Conservation (phyloP, 2,113 vertebrate genomes). For the Albula goreensis region DNA sequence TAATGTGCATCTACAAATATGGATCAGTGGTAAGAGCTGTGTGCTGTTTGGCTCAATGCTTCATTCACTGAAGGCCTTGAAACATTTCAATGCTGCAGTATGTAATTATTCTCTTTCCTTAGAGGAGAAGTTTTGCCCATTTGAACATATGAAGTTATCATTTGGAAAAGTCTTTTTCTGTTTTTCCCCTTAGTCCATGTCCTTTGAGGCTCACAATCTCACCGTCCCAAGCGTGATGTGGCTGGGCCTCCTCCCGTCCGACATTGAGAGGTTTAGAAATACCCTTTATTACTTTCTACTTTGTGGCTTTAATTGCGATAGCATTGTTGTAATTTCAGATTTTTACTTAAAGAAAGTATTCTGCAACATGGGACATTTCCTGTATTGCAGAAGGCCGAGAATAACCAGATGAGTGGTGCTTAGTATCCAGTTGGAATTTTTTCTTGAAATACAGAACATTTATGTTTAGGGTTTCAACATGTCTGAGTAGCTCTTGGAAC, state of each 20-base stretch:
- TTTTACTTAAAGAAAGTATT: constrained; percentile 36
- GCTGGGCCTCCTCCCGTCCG: constrained; percentile 96
- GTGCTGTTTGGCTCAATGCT: constrained; percentile 48
- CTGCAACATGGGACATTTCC: neutral
- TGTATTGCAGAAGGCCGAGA: neutral
- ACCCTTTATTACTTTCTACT: constrained; percentile 56
- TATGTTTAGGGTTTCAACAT: neutral
- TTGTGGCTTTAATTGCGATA: constrained; percentile 65
- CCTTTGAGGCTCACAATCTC: constrained; percentile 91
- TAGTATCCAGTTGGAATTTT: neutral
- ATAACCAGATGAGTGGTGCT: neutral
- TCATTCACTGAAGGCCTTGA: constrained; percentile 47
- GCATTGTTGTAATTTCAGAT: constrained; percentile 53
- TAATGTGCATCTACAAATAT: constrained; percentile 97
- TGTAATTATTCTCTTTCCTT: constrained; percentile 55
- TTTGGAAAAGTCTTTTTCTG: constrained; percentile 34
- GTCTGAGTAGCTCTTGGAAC: neutral
- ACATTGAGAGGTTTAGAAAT: constrained; percentile 85
- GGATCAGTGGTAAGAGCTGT: constrained; percentile 87
- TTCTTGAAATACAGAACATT: neutral
- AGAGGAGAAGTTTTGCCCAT: constrained; percentile 39
- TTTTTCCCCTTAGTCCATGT: constrained; percentile 83
- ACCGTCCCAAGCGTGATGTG: constrained; percentile 90
- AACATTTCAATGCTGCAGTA: constrained; percentile 45
- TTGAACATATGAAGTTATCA: constrained; percentile 24